Percentiles rank a stretch among this genome's conserved stretches.
phyloP scores from a whole-genome alignment of 2,797 vertebrate genomes.

The Pantherophis vulpinus region DNA sequence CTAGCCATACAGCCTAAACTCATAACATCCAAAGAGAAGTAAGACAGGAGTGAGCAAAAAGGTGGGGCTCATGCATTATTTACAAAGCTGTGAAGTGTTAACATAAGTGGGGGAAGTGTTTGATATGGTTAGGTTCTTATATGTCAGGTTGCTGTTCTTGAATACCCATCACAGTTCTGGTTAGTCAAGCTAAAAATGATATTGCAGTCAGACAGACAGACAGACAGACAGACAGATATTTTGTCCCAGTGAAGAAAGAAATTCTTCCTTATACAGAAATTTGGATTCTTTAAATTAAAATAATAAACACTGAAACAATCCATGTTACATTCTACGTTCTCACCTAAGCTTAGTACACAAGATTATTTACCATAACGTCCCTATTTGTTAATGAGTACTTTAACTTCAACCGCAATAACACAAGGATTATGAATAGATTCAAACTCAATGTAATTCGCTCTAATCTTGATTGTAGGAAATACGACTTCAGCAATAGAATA shows the following conservation, averaged over 20 bases:
- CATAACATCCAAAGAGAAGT: background rate
- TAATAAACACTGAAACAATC: background rate
- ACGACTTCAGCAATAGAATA: no score
- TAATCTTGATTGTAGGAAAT: no score
- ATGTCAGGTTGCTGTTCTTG: background rate
- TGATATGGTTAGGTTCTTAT: background rate
- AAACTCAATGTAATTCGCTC: no score
- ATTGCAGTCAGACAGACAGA: background rate
- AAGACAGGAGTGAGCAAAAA: background rate
- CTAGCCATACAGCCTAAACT: background rate
- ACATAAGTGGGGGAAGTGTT: background rate
- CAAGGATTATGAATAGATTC: no score
- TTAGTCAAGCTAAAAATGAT: background rate
- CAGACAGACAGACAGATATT: background rate
- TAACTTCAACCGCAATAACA: no score
- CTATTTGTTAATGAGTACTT: no score
- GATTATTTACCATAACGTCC: no score
- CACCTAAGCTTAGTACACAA: no score
- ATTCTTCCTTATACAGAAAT: background rate
- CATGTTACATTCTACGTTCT: background rate
- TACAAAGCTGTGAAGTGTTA: background rate
- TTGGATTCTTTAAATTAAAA: background rate
- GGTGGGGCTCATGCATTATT: background rate
- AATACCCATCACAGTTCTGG: background rate
- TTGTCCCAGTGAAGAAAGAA: background rate